Evolutionary conservation across 2,888 invertebrate species (phyloP), one percentile per base, ranked within the genome.

Genomic region (Tuta absoluta): DNA sequence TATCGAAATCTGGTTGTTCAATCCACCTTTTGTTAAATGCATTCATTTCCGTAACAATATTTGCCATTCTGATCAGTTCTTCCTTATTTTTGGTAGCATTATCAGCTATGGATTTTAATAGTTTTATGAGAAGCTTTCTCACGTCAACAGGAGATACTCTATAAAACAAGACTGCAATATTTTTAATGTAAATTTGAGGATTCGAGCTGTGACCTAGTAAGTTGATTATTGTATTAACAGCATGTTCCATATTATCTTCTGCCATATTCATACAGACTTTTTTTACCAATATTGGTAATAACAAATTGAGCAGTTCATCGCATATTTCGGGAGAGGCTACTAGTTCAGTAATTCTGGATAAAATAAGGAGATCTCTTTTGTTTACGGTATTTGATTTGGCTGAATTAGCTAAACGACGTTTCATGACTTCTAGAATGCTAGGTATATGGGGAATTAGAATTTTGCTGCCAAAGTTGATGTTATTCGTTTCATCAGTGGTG

Each of bases 1-100:
- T 93, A 67, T 96, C 95, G 75, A 96, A 98, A 86, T 99, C 98
- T 0, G 98, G 98, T 79, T 99, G 98, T 74, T 98, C 98, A n/a
- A 98, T 93, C 94, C 96, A 96, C 69, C 95, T 94, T 56, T 93
- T 93, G 84, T 98, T 96, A 93, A 95, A 98, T 0, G 98, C 95
- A 85, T 99, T 99, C 73, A 98, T 92, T 81, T 95, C 93, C 5
- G 81, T 79, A 2, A 96, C 84, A 14, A 95, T 76, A 14, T 91
- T 81, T 0, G 93, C 91, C 63, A 93, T 90, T 63, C 92, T 88
- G 53, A 91, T 89, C 60, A 94, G 75, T 45, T 85, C 70, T 12
- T 90, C 86, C 65, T 87, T 87, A 70, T 89, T 83, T 5, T 69
- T 75, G 17, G 76, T 65, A 0, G 86, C 79, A 67, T 87, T 90